These are phyloP conservation scores for Dione vanillae DNA, from an alignment of 2,888 invertebrate species.

Conservation along the genomic window DNA sequence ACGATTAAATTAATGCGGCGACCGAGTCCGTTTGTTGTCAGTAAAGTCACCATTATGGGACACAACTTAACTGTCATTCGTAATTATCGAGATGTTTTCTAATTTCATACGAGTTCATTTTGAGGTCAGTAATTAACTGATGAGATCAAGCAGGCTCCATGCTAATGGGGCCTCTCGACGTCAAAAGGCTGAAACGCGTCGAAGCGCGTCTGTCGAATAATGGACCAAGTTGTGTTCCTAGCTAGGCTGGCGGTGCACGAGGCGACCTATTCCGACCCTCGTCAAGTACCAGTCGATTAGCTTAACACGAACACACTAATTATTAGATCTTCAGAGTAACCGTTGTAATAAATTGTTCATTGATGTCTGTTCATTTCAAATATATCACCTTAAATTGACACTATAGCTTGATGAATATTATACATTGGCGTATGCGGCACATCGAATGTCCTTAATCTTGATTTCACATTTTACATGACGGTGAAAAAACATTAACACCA, in stretches of 20 bases:
- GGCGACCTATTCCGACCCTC: constrained; percentile 77
- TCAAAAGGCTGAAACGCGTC: constrained; percentile 82
- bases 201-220: constrained; percentile 81
- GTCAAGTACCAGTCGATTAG: constrained; percentile 80
- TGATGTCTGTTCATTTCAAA: constrained; percentile 26
- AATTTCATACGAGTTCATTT: constrained; percentile 64
- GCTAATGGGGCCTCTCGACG: constrained; percentile 80
- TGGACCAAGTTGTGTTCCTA: constrained; percentile 70
- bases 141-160: constrained; percentile 80
- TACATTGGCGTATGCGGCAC: too few species aligned
- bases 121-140: constrained; percentile 79
- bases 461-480: not conserved
- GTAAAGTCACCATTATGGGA: constrained; percentile 39
- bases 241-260: constrained; percentile 52
- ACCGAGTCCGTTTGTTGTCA: constrained; percentile 46
- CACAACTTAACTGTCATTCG: constrained; percentile 50
- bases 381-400: constrained; percentile 11
- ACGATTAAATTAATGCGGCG: constrained; percentile 55
- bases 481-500: not conserved
- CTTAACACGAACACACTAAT: constrained; percentile 74
- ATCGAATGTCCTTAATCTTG: not conserved
- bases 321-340: constrained; percentile 59
- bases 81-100: constrained; percentile 41
- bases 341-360: constrained; percentile 36
- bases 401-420: not conserved